These are phyloP conservation scores for Leucopternis melanops DNA, from an alignment of 2,113 vertebrate species.

Conservation along the genomic window DNA sequence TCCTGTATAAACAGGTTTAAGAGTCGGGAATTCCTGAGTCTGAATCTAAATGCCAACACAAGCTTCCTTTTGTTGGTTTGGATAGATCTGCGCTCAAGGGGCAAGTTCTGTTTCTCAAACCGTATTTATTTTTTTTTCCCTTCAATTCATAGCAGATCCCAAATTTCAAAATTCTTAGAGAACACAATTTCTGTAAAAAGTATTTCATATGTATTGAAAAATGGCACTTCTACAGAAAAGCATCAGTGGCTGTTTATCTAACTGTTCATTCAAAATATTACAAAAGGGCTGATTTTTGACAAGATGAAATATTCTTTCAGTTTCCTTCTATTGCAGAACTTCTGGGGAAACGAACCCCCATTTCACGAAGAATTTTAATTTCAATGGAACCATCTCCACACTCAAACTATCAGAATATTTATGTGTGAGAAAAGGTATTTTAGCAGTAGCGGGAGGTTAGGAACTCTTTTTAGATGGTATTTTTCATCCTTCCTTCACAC, in stretches of 20 bases:
- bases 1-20: constrained; percentile 59
- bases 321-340: neutral
- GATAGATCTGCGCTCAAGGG: neutral
- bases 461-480: neutral
- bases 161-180: neutral
- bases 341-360: neutral
- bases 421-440: neutral
- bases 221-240: neutral
- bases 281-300: neutral
- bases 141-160: neutral
- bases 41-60: constrained; percentile 42
- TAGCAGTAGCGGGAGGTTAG: neutral
- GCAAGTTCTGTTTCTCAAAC: neutral
- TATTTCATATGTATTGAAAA: neutral
- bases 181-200: neutral
- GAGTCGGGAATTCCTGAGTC: constrained; percentile 58
- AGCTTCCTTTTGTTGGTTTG: constrained; percentile 61
- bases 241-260: neutral
- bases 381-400: neutral
- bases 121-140: neutral
- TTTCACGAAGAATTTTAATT: neutral
- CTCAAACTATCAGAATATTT: neutral
- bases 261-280: fast-evolving
- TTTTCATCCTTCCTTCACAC: neutral
- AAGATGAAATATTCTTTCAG: neutral